Conservation (phyloP, 2,113 vertebrate species). For the Nicator chloris region DNA sequence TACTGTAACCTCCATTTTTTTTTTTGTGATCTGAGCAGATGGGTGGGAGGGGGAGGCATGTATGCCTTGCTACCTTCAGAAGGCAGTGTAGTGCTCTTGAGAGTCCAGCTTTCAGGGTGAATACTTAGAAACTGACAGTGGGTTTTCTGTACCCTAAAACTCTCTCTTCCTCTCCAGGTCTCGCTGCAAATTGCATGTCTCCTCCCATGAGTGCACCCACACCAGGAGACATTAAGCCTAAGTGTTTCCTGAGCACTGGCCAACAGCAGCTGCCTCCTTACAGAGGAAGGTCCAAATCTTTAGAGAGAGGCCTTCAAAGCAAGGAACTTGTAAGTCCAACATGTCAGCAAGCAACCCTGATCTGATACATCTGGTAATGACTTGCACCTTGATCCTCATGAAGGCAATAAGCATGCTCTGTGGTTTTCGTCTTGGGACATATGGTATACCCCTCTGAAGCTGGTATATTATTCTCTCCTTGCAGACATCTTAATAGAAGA, state of each 20-base stretch:
- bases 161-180: background rate
- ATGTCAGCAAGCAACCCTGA: background rate
- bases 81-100: background rate
- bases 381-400: background rate
- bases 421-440: background rate
- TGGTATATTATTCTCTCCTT: background rate
- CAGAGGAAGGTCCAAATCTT: constrained; percentile 23
- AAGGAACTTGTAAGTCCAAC: background rate
- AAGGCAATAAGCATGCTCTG: background rate
- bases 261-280: background rate
- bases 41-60: background rate
- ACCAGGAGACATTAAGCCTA: background rate
- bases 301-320: constrained; percentile 1
- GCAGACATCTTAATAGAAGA: background rate
- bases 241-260: background rate
- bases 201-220: background rate
- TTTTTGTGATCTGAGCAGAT: background rate
- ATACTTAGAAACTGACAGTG: background rate
- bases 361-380: background rate
- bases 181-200: background rate
- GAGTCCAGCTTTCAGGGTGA: background rate
- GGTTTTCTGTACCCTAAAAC: background rate
- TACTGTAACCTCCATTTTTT: background rate
- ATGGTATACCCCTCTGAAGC: background rate
- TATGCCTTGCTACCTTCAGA: background rate